These are phyloP conservation scores for Quadroppia sp. DNA, from an alignment of 2,888 invertebrate genomes.

Conservation along the genomic window DNA sequence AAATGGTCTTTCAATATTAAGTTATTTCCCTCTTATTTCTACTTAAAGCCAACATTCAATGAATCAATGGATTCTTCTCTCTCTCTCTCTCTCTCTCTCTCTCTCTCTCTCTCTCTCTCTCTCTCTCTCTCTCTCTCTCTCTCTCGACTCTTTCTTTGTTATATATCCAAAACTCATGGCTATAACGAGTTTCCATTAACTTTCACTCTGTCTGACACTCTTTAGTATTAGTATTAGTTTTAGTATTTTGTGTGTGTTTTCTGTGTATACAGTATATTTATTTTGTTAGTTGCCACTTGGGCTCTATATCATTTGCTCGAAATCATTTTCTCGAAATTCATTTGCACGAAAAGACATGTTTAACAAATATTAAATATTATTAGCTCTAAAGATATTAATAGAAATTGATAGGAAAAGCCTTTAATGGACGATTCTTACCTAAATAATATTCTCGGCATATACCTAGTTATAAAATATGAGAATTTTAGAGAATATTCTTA, in stretches of 20 bases:
- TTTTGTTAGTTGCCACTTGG: too few species aligned
- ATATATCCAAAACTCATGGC: slow-evolving; percentile 18
- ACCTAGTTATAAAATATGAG: too few species aligned
- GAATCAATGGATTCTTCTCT: slow-evolving; percentile 1
- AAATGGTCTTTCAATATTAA: slow-evolving; percentile 31
- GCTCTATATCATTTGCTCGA: too few species aligned
- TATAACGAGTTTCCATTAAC: slow-evolving; percentile 32
- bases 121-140: too few species aligned
- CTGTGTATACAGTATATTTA: not conserved
- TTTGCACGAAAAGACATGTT: too few species aligned
- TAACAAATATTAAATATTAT: too few species aligned
- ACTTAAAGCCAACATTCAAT: slow-evolving; percentile 26
- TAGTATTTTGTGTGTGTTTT: slow-evolving; percentile 7
- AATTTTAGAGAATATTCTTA: too few species aligned
- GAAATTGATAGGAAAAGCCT: too few species aligned
- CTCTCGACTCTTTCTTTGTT: not conserved
- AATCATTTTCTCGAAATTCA: too few species aligned
- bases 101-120: not conserved
- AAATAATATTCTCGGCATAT: too few species aligned
- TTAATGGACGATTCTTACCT: too few species aligned
- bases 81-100: not conserved
- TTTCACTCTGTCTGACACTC: not conserved
- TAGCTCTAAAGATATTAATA: too few species aligned
- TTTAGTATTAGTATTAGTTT: not conserved
- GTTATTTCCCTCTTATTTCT: slow-evolving; percentile 30